Base-by-base conservation (phyloP, 2,888 invertebrate genomes). In the Scaptomyza tumidula region DNA sequence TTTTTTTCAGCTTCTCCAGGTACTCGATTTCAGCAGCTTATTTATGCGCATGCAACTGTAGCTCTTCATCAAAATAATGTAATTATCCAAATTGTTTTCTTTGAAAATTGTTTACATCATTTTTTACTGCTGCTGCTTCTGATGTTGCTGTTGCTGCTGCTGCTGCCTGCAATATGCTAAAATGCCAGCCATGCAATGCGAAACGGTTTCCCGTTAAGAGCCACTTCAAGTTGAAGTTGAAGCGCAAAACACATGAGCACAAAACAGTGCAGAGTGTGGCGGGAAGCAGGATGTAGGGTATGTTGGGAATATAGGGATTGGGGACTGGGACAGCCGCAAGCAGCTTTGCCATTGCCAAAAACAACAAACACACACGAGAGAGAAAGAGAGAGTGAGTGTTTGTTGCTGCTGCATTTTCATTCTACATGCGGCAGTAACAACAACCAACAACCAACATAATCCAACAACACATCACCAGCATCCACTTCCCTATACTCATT, bases 21-120 rank as follows among this genome's bases (percentile, higher is more conserved):
- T 33, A 35, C n/a, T 37, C 50, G 33, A 24, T 50, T 50, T n/a
- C 50, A 50, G 35, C 50, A 14, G 81, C 68, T 75, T 75, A 75
- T 75, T 75, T 75, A 78, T 78, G 78, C 80, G 71, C 79, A 78
- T 78, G 76, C 66, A 82, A 87, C 88, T 86, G 82, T 83, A 77
- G 71, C 86, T 81, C 85, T 74, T 77, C 88, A 78, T 81, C 85
- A 86, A 86, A 86, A 85, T 88, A 86, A 85, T 87, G 89, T 86
- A 88, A 85, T 85, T 85, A 85, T 88, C 84, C 79, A 88, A 88
- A 85, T 85, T 85, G 85, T 88, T 84, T 88, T 84, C 85, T 77
- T 86, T 86, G 88, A 83, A 83, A 83, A 88, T 86, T 83, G 83
- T 80, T 83, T 83, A 83, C 88, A 86, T 86, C 86, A 80, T 83